Evolutionary conservation across 2,113 vertebrate species (phyloP), one percentile per base, ranked within the genome.

Genomic region (Microtus montanus): DNA sequence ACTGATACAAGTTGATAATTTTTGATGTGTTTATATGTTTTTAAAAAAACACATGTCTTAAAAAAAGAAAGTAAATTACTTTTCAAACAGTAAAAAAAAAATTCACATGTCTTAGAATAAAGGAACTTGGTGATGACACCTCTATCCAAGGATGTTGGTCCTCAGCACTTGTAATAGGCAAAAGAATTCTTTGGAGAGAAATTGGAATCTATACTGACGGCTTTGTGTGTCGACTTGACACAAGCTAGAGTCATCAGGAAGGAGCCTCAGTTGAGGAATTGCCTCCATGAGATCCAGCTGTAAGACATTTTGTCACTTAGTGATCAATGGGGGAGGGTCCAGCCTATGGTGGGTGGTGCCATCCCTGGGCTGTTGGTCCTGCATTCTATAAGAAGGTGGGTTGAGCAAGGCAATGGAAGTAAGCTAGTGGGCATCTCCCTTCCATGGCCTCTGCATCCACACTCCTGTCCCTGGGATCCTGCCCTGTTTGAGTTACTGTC

Each of bases 171-270:
- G 44, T 61, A 84, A 4, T 30, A 54, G 90, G 78, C 80, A 30
- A 77, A 87, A 93, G 7, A 74, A 52, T 4, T 92, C 35, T 83
- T 74, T 38, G 68, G 49, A 41, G 75, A 74, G 96, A 98, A 93
- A 77, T 52, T 74, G 89, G 17, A 71, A 19, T 71, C 70, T 38
- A 4, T 71, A 71, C 17, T 71, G 35, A 8, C 35, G 17, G 70
- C 38, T 71, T 71, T 38, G 35, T 71, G 70, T 71, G 70, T 38
- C 19, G 20, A 38, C 17, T 35, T 71, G 35, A 38, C 7, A 71
- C 35, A 71, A 71, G 68, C 35, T 71, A 71, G 35, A 38, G 35
- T 71, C 30, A 71, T n/a, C 70, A 71, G 7, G 17, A 71, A 71
- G 35, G 17, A 9, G 35, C 3, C 70, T 71, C 70, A 71, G 70